A percentile compares a stretch with the other conserved stretches of the same genome.
phyloP scores from a whole-genome alignment of 2,797 vertebrate species.

The Emydoidea blandingii region DNA sequence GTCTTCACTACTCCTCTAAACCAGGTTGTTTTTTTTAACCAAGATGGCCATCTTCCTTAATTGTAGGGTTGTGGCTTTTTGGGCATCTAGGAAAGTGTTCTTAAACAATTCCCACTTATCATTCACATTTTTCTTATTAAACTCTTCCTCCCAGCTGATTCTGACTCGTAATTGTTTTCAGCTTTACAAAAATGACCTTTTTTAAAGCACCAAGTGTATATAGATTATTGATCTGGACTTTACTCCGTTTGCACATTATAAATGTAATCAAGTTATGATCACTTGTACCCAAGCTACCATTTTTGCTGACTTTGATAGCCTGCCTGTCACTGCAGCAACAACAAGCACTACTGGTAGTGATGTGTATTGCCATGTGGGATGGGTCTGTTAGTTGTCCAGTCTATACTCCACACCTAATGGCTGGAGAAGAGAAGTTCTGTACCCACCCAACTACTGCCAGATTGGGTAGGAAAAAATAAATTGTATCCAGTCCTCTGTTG shows the following conservation, averaged over 20 bases:
- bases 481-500: neutral
- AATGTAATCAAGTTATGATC: neutral
- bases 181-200: neutral
- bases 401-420: rapidly evolving
- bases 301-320: neutral
- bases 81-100: neutral
- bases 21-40: neutral
- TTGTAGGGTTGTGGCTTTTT: neutral
- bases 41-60: neutral
- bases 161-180: neutral
- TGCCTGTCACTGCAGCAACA: neutral
- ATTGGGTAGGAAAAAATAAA: neutral
- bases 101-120: neutral
- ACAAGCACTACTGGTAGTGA: neutral
- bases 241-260: neutral
- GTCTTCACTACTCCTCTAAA: neutral
- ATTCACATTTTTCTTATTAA: neutral
- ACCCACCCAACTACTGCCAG: neutral
- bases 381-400: neutral
- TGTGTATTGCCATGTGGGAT: neutral
- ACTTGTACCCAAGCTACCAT: neutral
- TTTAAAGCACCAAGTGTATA: neutral
- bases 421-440: neutral
- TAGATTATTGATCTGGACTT: neutral
- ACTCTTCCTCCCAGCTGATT: neutral